Conservation (phyloP, 1,140 invertebrate genomes). For the Calephelis nemesis region DNA sequence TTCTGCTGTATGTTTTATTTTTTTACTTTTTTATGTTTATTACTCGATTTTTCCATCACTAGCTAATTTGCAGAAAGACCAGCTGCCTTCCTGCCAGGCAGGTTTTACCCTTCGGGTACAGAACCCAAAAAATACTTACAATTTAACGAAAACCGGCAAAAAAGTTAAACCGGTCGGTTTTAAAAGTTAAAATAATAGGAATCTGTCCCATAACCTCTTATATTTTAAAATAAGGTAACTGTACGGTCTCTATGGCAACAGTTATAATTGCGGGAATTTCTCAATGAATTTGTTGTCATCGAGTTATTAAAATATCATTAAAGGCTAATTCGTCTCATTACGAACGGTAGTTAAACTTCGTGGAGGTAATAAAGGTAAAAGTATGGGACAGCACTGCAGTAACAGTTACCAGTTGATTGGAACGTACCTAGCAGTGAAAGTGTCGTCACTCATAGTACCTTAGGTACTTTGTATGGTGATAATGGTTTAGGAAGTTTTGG, state of each 20-base stretch:
- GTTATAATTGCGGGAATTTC: background rate
- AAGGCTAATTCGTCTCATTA: conserved; percentile 1
- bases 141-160: too few species aligned
- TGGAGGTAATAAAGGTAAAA: conserved; percentile 20
- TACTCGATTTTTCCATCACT: too few species aligned
- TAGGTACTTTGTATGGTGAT: conserved; percentile 26
- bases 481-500: background rate
- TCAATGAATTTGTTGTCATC: background rate
- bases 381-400: conserved; percentile 18
- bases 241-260: background rate
- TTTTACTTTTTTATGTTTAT: too few species aligned
- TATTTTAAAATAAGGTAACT: background rate
- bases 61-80: too few species aligned
- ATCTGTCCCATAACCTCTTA: too few species aligned
- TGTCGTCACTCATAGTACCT: conserved; percentile 49
- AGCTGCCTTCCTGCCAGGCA: too few species aligned
- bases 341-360: conserved; percentile 27
- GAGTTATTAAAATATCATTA: conserved; percentile 11
- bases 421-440: conserved; percentile 53
- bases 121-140: too few species aligned
- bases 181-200: too few species aligned
- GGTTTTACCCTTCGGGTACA: too few species aligned
- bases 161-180: too few species aligned
- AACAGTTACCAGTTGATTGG: conserved; percentile 39
- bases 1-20: too few species aligned